Evolutionary conservation across 2,888 invertebrate species (phyloP), one percentile per base, ranked within the genome.

Genomic region (Pammene fasciana): DNA sequence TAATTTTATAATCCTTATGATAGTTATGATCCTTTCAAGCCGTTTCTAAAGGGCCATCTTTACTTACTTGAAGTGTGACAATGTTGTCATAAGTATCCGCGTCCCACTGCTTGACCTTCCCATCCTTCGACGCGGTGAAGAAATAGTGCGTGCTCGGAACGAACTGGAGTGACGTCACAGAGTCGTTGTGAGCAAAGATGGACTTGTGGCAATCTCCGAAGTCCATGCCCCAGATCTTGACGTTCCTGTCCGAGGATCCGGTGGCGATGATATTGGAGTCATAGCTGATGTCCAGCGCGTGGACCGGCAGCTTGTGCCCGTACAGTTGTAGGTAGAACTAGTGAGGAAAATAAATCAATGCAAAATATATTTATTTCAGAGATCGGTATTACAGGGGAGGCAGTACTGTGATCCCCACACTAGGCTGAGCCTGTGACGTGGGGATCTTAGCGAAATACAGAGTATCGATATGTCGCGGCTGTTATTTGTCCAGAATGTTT

Each of bases 151-250:
- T 99, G 76, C 94, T 95, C 0, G 97, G 97, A 18, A 99, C 95
- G 83, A 99, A 99, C 79, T 96, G 95, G 43, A 99, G 85, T 43
- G 96, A 95, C 71, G 97, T 98, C 10, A 99, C 95, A 0, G 98
- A 97, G 86, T 99, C 98, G 79, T 99, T 98, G 86, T 99, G 99
- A 0, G 99, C 99, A 86, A 99, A 98, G 75, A 99, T 94, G 0
- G 98, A 98, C 80, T 95, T 95, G 89, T 98, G 99, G 78, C 99
- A 99, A 86, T 99, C 99, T n/a, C 99, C 99, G 86, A 98, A 99
- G 89, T 99, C 99, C 90, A 99, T 94, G 45, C 99, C 99, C 99
- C 99, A 99, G 72, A 99, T 96, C 93, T 99, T 99, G 38, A 99
- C 95, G 85, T 97, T 99, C 50, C 98, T 94, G 92, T 99, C 99